phyloP scores from a whole-genome alignment of 2,113 vertebrate species.

The Phyllopteryx taeniolatus region DNA sequence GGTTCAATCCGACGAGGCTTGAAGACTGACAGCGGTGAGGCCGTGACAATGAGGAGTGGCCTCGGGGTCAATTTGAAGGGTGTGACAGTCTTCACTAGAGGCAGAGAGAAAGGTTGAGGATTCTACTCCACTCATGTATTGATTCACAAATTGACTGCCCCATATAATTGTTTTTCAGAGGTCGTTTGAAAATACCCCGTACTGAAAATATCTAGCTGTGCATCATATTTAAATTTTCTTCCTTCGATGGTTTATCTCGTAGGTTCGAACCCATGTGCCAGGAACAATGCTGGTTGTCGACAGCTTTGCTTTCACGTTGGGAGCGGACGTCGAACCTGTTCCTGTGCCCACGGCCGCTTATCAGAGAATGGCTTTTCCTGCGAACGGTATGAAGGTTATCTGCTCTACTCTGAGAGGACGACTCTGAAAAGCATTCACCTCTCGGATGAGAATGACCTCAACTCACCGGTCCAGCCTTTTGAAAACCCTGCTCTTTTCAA shows the following conservation, averaged over 20 bases:
- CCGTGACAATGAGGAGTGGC: conserved; percentile 88
- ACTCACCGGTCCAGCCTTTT: conserved; percentile 89
- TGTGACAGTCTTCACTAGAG: conserved; percentile 92
- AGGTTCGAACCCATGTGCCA: conserved; percentile 92
- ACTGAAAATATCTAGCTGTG: background rate
- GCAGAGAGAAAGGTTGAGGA: conserved; percentile 92
- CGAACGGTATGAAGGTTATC: conserved; percentile 89
- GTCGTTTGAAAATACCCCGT: background rate
- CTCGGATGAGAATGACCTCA: conserved; percentile 92
- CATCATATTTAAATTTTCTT: background rate
- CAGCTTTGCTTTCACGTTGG: conserved; percentile 95
- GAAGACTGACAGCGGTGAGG: conserved; percentile 88
- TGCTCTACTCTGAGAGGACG: conserved; percentile 94
- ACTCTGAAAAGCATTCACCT: conserved; percentile 96
- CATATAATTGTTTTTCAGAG: background rate
- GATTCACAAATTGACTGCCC: conserved; percentile 13
- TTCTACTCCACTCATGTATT: conserved; percentile 58
- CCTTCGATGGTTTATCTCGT: background rate
- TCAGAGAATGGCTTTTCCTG: conserved; percentile 86
- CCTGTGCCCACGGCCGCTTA: conserved; percentile 93
- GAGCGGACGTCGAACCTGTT: conserved; percentile 79
- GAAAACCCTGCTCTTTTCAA: conserved; percentile 92
- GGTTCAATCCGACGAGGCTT: conserved; percentile 92
- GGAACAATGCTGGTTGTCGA: conserved; percentile 89
- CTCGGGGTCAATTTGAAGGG: conserved; percentile 97